Percentiles rank a stretch among this genome's conserved stretches.
phyloP scores from a whole-genome alignment of 1,140 invertebrate genomes.

The Riptortus pedestris region DNA sequence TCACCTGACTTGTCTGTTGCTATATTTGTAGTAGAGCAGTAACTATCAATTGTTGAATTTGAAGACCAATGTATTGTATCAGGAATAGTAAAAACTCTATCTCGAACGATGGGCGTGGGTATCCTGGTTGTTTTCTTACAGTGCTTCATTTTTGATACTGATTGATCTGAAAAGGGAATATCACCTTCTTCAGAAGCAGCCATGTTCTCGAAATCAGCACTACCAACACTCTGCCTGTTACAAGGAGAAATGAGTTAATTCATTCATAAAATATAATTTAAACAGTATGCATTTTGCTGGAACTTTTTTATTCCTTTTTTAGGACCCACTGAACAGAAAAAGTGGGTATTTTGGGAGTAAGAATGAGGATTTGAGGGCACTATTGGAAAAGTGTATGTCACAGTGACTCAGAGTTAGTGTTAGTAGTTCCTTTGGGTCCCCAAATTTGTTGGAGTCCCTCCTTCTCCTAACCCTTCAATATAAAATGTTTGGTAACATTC shows the following conservation, averaged over 20 bases:
- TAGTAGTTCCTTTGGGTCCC: no score
- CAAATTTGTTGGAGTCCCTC: no score
- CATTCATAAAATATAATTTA: no score
- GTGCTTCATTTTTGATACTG: neutral
- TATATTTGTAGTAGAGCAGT: conserved; percentile 21
- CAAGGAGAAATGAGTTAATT: neutral
- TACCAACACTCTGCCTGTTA: conserved; percentile 22
- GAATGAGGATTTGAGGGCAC: no score
- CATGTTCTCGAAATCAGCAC: conserved; percentile 14
- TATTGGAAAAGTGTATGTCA: no score
- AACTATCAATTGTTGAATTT: conserved; percentile 28
- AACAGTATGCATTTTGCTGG: no score
- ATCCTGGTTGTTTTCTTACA: neutral
- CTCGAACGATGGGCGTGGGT: neutral
- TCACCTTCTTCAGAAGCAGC: conserved; percentile 12
- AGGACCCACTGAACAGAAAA: no score
- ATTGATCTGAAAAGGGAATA: neutral
- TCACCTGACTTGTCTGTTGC: neutral
- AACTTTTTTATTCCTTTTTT: no score
- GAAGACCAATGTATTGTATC: conserved; percentile 18
- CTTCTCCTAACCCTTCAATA: no score
- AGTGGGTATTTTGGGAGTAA: no score
- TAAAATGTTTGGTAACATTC: no score
- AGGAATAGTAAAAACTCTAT: neutral
- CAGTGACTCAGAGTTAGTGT: no score